These are phyloP conservation scores for Rhinopomastus cyanomelas DNA, from an alignment of 2,113 vertebrate genomes.

Conservation along the genomic window DNA sequence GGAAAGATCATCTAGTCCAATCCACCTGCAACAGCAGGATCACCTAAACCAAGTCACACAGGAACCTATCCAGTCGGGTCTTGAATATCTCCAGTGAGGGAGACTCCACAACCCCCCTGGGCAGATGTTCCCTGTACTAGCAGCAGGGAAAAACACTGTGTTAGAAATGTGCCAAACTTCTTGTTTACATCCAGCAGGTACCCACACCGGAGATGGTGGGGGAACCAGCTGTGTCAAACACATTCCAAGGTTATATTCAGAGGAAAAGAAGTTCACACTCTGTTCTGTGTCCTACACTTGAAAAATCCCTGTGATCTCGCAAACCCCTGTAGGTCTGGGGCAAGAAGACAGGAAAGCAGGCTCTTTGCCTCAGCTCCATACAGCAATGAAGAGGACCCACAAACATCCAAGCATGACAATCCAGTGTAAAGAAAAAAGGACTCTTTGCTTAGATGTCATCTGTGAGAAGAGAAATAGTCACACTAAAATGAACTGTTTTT, in stretches of 20 bases:
- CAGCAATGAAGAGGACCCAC: neutral
- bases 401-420: accelerated
- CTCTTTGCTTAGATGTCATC: neutral
- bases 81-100: no score
- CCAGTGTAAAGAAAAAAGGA: neutral
- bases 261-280: neutral
- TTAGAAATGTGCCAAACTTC: neutral
- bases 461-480: neutral
- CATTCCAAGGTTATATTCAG: neutral
- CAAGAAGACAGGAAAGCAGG: neutral
- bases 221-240: neutral
- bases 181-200: neutral
- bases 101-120: no score
- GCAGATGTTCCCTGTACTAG: neutral
- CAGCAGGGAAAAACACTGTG: neutral
- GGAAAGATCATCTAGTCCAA: no score
- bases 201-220: neutral
- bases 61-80: no score
- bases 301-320: neutral
- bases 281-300: neutral
- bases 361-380: neutral
- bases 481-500: neutral
- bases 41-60: no score
- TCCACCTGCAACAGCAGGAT: no score
- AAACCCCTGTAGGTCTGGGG: neutral